These are phyloP conservation scores for Pedionomus torquatus DNA, from an alignment of 2,113 vertebrate species.

Conservation along the genomic window DNA sequence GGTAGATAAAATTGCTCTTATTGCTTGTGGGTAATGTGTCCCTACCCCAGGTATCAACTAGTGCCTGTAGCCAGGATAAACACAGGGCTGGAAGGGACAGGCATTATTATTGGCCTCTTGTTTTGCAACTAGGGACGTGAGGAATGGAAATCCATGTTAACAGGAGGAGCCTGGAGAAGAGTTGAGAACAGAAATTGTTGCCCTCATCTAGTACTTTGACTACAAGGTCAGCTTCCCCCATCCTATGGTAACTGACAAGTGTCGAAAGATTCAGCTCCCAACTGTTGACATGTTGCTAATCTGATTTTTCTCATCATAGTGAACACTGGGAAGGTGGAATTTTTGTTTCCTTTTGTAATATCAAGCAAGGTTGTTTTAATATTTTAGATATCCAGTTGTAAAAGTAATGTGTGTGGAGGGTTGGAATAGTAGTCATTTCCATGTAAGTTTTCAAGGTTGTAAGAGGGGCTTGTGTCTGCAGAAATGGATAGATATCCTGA, in stretches of 20 bases:
- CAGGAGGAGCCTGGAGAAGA: neutral
- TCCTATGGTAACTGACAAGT: neutral
- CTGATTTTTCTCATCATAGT: neutral
- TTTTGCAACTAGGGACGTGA: neutral
- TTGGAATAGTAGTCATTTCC: neutral
- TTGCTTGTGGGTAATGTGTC: neutral
- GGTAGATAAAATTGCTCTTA: neutral
- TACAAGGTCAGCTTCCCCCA: neutral
- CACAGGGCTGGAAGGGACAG: neutral
- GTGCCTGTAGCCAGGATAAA: neutral
- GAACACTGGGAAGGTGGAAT: neutral
- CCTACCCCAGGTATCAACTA: neutral
- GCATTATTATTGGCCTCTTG: neutral
- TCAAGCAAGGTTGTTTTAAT: neutral
- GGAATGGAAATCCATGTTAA: neutral
- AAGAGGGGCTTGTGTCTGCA: neutral
- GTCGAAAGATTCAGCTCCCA: neutral
- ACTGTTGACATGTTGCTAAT: neutral
- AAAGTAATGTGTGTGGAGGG: neutral
- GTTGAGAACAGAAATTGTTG: neutral
- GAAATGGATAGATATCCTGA: neutral
- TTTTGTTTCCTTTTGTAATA: neutral
- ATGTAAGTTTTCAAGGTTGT: neutral
- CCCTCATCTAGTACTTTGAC: neutral
- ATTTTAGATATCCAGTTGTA: neutral